Evolutionary conservation across 2,113 vertebrate species (phyloP), one percentile per base, ranked within the genome.

Genomic region (Alethe diademata): DNA sequence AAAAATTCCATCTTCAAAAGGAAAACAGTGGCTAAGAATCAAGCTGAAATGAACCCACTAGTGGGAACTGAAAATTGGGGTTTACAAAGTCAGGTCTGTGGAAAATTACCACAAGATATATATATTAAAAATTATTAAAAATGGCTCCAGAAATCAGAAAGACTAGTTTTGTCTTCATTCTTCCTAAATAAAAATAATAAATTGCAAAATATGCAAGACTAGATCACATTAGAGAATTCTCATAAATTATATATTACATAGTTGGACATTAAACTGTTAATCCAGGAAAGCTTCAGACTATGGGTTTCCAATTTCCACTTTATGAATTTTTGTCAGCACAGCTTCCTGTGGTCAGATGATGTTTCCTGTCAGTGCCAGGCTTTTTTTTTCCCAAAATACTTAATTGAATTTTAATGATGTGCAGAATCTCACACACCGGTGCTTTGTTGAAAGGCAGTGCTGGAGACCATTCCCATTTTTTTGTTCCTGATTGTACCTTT

Each of bases 271-370:
- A 86, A 94, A 92, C 75, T 88, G 85, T 91, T 95, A 95, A 87
- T 57, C 69, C 28, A 85, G 72, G 66, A 91, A 85, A 69, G 87
- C 78, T 93, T 82, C 36, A 19, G 93, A 76, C 62, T 54, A 61
- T 5, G 42, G 70, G 94, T 95, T 95, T 96, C 95, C 80, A 73
- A 38, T 94, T 96, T 91, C 95, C 90, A 91, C 81, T 61, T 75
- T 50, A 96, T 90, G 90, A 94, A 93, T 92, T 95, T 95, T 92
- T 96, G 91, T 91, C 93, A 95, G 85, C 74, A 86, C 85, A 92
- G 92, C 90, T 95, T 95, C 94, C 92, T 93, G 90, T 70, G 90
- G 84, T 82, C 81, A 90, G 87, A 79, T 90, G 94, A 90, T 2
- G 29, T 82, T 62, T 75, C 75, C 81, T 94, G 85, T 88, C 92